Percentiles rank a stretch among this genome's conserved stretches.
Conservation (phyloP, 2,888 invertebrate genomes). For the Protonemura montana region DNA sequence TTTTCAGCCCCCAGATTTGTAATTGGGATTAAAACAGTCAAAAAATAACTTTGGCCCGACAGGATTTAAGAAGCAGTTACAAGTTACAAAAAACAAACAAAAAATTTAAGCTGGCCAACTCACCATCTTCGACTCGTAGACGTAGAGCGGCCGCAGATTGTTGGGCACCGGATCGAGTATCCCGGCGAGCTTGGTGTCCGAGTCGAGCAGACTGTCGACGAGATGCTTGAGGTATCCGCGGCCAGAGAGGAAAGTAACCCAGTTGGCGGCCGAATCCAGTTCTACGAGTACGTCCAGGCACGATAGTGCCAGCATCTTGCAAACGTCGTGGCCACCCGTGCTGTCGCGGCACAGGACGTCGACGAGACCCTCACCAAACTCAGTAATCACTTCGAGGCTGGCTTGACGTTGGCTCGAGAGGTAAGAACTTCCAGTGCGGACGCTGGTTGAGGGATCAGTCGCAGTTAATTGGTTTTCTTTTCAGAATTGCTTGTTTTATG, state of each 20-base stretch:
- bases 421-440: slow-evolving; percentile 12
- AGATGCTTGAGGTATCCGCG: slow-evolving; percentile 79
- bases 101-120: no score
- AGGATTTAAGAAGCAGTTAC: no score
- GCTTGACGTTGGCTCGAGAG: slow-evolving; percentile 55
- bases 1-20: no score
- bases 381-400: slow-evolving; percentile 70
- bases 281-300: slow-evolving; percentile 81
- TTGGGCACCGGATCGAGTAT: slow-evolving; percentile 69
- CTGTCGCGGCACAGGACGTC: slow-evolving; percentile 86
- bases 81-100: no score
- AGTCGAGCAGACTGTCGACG: slow-evolving; percentile 79
- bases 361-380: slow-evolving; percentile 82
- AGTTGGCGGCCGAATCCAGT: slow-evolving; percentile 73
- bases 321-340: slow-evolving; percentile 87
- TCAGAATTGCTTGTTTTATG: no score
- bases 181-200: slow-evolving; percentile 72
- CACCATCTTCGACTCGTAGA: slow-evolving; percentile 87
- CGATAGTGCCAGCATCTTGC: slow-evolving; percentile 86
- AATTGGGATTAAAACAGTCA: no score
- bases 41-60: no score
- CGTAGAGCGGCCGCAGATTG: slow-evolving; percentile 78
- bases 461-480: no score
- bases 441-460: neutral
- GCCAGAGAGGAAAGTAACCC: slow-evolving; percentile 68